Evolutionary conservation across 2,113 vertebrate genomes (phyloP).

Genomic region (Forbesichthys agassizii): DNA sequence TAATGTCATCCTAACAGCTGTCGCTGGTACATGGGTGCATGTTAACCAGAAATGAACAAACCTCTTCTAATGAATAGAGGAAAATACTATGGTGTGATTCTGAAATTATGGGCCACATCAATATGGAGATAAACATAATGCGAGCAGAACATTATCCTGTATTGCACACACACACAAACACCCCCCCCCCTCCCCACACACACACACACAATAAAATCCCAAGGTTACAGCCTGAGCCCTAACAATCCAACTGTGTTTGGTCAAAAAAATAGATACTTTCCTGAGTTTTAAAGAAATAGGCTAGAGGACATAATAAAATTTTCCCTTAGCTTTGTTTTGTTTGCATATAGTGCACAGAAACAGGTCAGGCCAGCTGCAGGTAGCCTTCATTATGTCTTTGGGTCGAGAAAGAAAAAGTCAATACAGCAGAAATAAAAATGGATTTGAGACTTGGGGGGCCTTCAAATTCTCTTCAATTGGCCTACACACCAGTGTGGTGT

Average conservation of each 20-base stretch:
- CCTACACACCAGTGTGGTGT: constrained; percentile 63
- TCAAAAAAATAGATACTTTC: neutral
- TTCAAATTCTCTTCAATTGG: constrained; percentile 63
- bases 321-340: constrained; percentile 57
- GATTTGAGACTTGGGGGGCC: constrained; percentile 70
- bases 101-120: constrained; percentile 57
- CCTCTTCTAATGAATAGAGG: constrained; percentile 66
- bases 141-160: constrained; percentile 32
- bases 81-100: constrained; percentile 59
- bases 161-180: constrained; percentile 9
- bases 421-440: constrained; percentile 77
- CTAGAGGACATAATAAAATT: constrained; percentile 50
- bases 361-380: constrained; percentile 69
- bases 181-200: too few relatives aligned
- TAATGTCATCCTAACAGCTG: constrained; percentile 83
- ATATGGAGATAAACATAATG: constrained; percentile 46
- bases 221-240: constrained; percentile 45
- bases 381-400: constrained; percentile 75
- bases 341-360: constrained; percentile 60
- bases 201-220: constrained; percentile 28
- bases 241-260: constrained; percentile 9
- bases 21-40: constrained; percentile 65
- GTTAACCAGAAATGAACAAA: constrained; percentile 73
- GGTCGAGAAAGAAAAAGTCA: constrained; percentile 69
- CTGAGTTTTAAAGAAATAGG: constrained; percentile 20